A percentile compares a stretch with the other conserved stretches of the same genome.
These are phyloP conservation scores for Liposcelis brunnea DNA, from an alignment of 2,888 invertebrate genomes.

Conservation along the genomic window DNA sequence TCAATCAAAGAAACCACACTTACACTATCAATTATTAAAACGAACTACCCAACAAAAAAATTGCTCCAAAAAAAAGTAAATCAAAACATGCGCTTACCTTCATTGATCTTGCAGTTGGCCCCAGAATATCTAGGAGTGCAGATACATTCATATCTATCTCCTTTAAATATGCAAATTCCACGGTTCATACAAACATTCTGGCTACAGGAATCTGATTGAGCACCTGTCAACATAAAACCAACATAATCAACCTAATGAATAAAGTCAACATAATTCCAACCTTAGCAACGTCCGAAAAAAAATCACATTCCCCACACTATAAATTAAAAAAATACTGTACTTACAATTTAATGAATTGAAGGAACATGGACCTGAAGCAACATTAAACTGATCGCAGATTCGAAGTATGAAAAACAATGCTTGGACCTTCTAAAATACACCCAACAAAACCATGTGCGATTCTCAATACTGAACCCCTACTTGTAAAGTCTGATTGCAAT, in stretches of 20 bases:
- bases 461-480: constrained; percentile 40
- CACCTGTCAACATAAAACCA: constrained; percentile 17
- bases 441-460: constrained; percentile 69
- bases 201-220: constrained; percentile 47
- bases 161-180: constrained; percentile 58
- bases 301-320: not conserved
- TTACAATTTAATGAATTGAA: constrained; percentile 53
- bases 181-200: constrained; percentile 70
- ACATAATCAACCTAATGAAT: too few species aligned
- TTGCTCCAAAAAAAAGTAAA: not conserved
- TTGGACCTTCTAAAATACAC: constrained; percentile 74
- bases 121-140: constrained; percentile 73
- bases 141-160: constrained; percentile 65
- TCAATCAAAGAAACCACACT: too few species aligned
- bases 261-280: not conserved
- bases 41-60: not conserved
- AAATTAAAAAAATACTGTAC: constrained; percentile 20
- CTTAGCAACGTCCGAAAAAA: not conserved
- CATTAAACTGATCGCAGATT: constrained; percentile 46
- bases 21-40: not conserved
- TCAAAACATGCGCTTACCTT: constrained; percentile 24
- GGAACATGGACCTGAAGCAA: constrained; percentile 59
- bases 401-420: constrained; percentile 50
- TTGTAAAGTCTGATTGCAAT: constrained; percentile 37
- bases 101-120: constrained; percentile 71